phyloP scores from a whole-genome alignment of 2,888 invertebrate species.

The Anaspis maculata region DNA sequence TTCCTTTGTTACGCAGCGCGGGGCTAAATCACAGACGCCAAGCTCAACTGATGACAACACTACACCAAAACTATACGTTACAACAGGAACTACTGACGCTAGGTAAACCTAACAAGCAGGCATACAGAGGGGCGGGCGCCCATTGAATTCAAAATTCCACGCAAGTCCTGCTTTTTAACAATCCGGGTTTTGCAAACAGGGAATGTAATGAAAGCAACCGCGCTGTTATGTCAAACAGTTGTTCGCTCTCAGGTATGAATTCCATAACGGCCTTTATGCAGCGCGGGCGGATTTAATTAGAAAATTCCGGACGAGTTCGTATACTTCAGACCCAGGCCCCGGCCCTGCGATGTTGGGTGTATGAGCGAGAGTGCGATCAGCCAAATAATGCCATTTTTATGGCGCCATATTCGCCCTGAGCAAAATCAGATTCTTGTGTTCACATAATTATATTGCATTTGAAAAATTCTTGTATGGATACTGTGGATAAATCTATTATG shows the following conservation, averaged over 20 bases:
- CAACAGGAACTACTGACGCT: too few relatives aligned
- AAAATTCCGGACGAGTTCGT: slow-evolving; percentile 32
- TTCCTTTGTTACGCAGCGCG: too few relatives aligned
- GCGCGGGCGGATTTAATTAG: slow-evolving; percentile 36
- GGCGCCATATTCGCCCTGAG: slow-evolving; percentile 5
- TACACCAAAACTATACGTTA: too few relatives aligned
- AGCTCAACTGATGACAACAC: too few relatives aligned
- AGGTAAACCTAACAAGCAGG: too few relatives aligned
- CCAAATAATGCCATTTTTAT: slow-evolving; percentile 14
- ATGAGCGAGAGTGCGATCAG: slow-evolving; percentile 9
- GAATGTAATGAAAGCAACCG: slow-evolving; percentile 37
- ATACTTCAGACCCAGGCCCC: slow-evolving; percentile 11
- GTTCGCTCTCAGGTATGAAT: slow-evolving; percentile 40
- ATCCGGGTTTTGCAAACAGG: slow-evolving; percentile 34
- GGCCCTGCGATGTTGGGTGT: too few relatives aligned
- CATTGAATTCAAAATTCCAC: slow-evolving; percentile 23
- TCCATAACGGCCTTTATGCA: slow-evolving; percentile 37
- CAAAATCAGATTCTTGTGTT: too few relatives aligned
- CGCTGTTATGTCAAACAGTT: slow-evolving; percentile 39
- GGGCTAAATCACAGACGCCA: too few relatives aligned
- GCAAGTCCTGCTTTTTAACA: slow-evolving; percentile 35
- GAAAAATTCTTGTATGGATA: too few relatives aligned
- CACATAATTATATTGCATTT: too few relatives aligned
- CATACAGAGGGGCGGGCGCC: slow-evolving; percentile 4
- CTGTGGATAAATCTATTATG: too few relatives aligned